Percentiles rank a stretch among this genome's conserved stretches.
Conservation (phyloP, 1,140 invertebrate species). For the Drosophila erecta region DNA sequence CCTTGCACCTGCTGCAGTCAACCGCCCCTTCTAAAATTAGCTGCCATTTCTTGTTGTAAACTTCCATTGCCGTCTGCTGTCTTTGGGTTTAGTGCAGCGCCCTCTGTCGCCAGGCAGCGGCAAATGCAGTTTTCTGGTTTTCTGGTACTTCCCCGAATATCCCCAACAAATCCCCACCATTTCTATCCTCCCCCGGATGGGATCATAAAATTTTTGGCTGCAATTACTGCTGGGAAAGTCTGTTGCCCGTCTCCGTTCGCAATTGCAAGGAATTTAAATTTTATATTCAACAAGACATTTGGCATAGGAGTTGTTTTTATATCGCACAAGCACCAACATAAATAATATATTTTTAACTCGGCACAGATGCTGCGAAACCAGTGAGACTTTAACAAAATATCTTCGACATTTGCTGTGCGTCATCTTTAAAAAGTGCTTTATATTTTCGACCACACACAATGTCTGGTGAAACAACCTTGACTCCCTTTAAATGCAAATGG, state of each 20-base stretch:
- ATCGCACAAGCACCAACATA: conserved; percentile 54
- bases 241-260: conserved; percentile 31
- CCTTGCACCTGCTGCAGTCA: conserved; percentile 67
- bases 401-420: conserved; percentile 58
- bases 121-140: conserved; percentile 81
- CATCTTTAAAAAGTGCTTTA: conserved; percentile 41
- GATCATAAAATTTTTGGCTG: conserved; percentile 74
- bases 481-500: conserved; percentile 72
- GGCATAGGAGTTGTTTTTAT: conserved; percentile 63
- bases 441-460: conserved; percentile 4
- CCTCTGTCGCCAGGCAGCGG: conserved; percentile 58
- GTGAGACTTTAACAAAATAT: conserved; percentile 21
- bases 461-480: conserved; percentile 61
- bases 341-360: conserved; percentile 64
- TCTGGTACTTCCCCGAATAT: conserved; percentile 64
- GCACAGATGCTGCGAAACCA: conserved; percentile 44
- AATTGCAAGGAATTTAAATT: conserved; percentile 79
- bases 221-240: conserved; percentile 71
- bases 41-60: conserved; percentile 75
- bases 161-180: conserved; percentile 2
- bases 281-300: conserved; percentile 76
- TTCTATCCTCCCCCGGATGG: conserved; percentile 8
- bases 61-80: conserved; percentile 54
- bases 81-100: conserved; percentile 69
- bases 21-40: conserved; percentile 43